Conservation (phyloP, 1,140 invertebrate species). For the Tetramorium simillimum region DNA sequence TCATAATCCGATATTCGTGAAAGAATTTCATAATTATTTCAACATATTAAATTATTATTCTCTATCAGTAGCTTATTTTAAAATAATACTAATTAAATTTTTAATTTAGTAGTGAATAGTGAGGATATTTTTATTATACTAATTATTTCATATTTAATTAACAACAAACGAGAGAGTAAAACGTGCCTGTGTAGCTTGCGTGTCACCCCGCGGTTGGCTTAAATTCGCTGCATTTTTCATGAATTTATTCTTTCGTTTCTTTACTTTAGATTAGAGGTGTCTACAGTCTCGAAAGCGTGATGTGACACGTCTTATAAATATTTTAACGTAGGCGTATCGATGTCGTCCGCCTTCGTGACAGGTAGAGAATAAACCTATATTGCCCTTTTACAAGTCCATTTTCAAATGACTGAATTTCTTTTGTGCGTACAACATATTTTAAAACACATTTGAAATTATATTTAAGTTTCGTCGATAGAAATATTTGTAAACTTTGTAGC, state of each 20-base stretch:
- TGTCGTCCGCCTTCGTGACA: not conserved
- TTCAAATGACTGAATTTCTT: slow-evolving; percentile 13
- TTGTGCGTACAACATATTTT: not conserved
- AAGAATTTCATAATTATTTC: not conserved
- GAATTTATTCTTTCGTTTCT: slow-evolving; percentile 10
- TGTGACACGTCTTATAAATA: slow-evolving; percentile 43
- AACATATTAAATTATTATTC: not conserved
- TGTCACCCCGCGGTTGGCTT: too few relatives aligned
- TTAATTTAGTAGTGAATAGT: not conserved
- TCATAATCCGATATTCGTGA: not conserved
- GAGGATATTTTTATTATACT: not conserved
- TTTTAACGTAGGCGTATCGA: slow-evolving; percentile 38
- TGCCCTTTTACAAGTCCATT: not conserved
- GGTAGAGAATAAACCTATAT: slow-evolving; percentile 8
- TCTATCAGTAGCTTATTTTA: not conserved
- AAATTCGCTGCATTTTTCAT: not conserved
- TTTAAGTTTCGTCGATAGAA: not conserved
- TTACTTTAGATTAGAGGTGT: not conserved
- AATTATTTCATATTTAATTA: slow-evolving; percentile 12
- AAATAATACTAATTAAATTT: not conserved
- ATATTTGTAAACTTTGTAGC: not conserved
- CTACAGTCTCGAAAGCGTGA: slow-evolving; percentile 7
- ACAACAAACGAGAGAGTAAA: not conserved
- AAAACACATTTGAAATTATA: not conserved
- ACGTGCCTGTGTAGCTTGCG: not conserved